A percentile compares a stretch with the other conserved stretches of the same genome.
phyloP scores from a whole-genome alignment of 1,140 invertebrate species.

The Hycleus cichorii region DNA sequence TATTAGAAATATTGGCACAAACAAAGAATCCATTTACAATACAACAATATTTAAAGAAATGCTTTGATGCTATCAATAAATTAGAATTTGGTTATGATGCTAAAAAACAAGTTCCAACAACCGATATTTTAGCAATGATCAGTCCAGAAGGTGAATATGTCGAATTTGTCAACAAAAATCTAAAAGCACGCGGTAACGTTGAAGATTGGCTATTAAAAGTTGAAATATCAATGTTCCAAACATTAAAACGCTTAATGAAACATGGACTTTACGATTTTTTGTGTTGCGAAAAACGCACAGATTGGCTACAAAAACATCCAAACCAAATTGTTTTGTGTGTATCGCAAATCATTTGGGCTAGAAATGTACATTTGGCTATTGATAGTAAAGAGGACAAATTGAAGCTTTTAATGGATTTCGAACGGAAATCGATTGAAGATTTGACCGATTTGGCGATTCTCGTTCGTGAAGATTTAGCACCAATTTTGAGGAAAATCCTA shows the following conservation, averaged over 20 bases:
- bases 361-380: conserved; percentile 64
- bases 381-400: conserved; percentile 44
- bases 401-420: conserved; percentile 57
- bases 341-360: conserved; percentile 81
- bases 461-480: conserved; percentile 61
- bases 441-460: conserved; percentile 70
- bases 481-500: conserved; percentile 63
- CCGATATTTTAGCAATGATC: conserved; percentile 78
- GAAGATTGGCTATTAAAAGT: conserved; percentile 85
- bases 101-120: conserved; percentile 38
- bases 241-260: conserved; percentile 67
- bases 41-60: conserved; percentile 81
- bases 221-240: conserved; percentile 75
- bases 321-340: conserved; percentile 65
- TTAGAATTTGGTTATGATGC: conserved; percentile 62
- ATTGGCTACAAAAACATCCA: conserved; percentile 54
- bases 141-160: conserved; percentile 80
- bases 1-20: conserved; percentile 87
- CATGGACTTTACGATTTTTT: conserved; percentile 57
- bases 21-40: conserved; percentile 80
- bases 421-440: conserved; percentile 59
- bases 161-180: conserved; percentile 60
- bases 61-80: conserved; percentile 77
- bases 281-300: conserved; percentile 43
- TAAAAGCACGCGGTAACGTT: conserved; percentile 80